Evolutionary conservation across 2,888 invertebrate genomes (phyloP).

Genomic region (Drosophila leonis): DNA sequence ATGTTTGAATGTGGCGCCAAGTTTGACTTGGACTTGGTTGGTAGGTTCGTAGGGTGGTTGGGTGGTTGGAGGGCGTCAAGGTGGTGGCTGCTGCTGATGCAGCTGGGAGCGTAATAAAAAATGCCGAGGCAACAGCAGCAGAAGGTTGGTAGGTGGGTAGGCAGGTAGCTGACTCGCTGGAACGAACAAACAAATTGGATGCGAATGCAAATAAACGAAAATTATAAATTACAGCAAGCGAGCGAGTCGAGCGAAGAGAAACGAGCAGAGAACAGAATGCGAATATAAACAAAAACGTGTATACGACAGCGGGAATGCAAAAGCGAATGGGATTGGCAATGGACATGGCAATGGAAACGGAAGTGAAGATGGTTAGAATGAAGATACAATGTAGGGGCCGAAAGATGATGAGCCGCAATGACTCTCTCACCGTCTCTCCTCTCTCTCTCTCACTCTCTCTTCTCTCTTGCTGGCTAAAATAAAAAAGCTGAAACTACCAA

Average conservation of each 20-base stretch:
- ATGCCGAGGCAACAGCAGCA: slow-evolving; percentile 22
- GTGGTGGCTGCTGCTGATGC: slow-evolving; percentile 17
- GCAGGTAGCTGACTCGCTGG: slow-evolving; percentile 31
- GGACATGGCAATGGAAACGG: slow-evolving; percentile 3
- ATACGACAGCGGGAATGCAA: slow-evolving; percentile 26
- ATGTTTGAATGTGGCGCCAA: slow-evolving; percentile 20
- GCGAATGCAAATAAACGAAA: slow-evolving; percentile 84
- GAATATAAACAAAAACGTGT: slow-evolving; percentile 37
- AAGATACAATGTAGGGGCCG: slow-evolving; percentile 27
- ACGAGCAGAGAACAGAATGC: slow-evolving; percentile 30
- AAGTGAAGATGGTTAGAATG: slow-evolving; percentile 11
- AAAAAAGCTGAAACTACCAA: slow-evolving; percentile 21
- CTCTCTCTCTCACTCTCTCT: neutral
- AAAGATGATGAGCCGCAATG: slow-evolving; percentile 65
- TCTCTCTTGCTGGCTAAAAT: neutral
- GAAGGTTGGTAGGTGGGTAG: slow-evolving; percentile 13
- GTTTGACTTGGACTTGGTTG: slow-evolving; percentile 28
- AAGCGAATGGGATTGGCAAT: slow-evolving; percentile 14
- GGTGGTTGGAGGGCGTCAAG: slow-evolving; percentile 8
- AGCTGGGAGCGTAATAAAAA: slow-evolving; percentile 56
- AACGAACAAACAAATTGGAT: slow-evolving; percentile 81
- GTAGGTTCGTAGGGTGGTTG: slow-evolving; percentile 4
- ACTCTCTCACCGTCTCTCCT: neutral
- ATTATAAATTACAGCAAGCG: slow-evolving; percentile 80
- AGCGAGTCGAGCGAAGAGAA: slow-evolving; percentile 34